Conservation (phyloP, 2,797 vertebrate genomes). For the Chrysocyon brachyurus region DNA sequence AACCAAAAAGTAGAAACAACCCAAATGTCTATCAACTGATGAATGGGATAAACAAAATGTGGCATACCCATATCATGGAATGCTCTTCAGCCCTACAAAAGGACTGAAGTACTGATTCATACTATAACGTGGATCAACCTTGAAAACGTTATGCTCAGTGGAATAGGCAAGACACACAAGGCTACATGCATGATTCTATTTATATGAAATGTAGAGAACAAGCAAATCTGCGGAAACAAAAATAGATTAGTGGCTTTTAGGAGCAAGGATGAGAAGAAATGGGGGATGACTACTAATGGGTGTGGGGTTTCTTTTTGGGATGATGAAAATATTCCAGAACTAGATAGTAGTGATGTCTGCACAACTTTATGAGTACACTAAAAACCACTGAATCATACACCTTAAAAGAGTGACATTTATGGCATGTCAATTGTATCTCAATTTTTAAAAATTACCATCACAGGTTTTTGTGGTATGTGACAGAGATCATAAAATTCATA, state of each 20-base stretch:
- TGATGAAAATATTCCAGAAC: not conserved
- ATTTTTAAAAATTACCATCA: not conserved
- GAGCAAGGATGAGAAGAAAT: not conserved
- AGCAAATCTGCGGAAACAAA: not conserved
- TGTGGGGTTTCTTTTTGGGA: not conserved
- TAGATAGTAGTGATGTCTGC: not conserved
- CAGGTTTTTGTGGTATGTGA: not conserved
- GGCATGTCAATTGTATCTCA: not conserved
- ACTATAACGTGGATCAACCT: not conserved
- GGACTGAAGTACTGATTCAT: not conserved
- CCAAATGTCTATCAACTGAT: not conserved
- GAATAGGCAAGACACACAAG: not conserved
- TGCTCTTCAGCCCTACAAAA: not conserved
- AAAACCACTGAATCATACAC: not conserved
- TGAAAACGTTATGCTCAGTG: not conserved
- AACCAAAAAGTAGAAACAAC: not conserved
- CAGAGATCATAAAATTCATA: not conserved
- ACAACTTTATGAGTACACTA: constrained; percentile 5
- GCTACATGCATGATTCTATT: not conserved
- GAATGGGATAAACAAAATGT: not conserved
- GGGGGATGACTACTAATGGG: not conserved
- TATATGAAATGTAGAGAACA: not conserved
- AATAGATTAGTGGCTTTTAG: not conserved
- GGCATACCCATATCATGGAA: not conserved
- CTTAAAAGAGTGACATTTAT: constrained; percentile 12